phyloP scores from a whole-genome alignment of 2,888 invertebrate species.

The Agonum fuliginosum region DNA sequence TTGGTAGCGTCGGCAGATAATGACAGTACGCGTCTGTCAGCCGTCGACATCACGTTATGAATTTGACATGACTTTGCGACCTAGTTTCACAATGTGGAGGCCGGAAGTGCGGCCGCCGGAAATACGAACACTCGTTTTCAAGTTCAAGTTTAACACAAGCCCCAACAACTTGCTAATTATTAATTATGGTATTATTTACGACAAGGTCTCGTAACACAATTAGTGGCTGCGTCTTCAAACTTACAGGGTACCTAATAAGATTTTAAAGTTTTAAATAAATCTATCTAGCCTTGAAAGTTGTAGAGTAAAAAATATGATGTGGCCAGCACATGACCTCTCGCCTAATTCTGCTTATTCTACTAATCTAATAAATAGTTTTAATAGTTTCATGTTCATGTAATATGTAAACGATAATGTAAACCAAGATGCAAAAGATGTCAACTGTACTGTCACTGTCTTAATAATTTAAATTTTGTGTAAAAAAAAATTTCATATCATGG shows the following conservation, averaged over 20 bases:
- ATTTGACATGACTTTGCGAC: slow-evolving; percentile 51
- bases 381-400: too few relatives aligned
- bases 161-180: slow-evolving; percentile 19
- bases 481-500: too few relatives aligned
- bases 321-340: too few relatives aligned
- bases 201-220: neutral
- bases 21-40: slow-evolving; percentile 27
- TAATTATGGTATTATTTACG: slow-evolving; percentile 12
- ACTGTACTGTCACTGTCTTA: too few relatives aligned
- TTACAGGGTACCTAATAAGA: neutral
- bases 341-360: too few relatives aligned
- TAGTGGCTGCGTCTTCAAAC: neutral
- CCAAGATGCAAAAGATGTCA: too few relatives aligned
- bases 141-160: slow-evolving; percentile 45
- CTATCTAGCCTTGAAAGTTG: too few relatives aligned
- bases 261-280: slow-evolving; percentile 10
- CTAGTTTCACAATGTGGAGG: slow-evolving; percentile 41
- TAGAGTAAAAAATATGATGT: too few relatives aligned
- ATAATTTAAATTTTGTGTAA: too few relatives aligned
- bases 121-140: slow-evolving; percentile 28
- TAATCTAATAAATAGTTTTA: too few relatives aligned
- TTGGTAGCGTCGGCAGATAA: neutral
- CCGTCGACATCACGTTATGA: slow-evolving; percentile 39
- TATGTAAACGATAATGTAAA: too few relatives aligned
- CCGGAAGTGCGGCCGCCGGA: neutral